phyloP scores from a whole-genome alignment of 64 coral and sea anemone genomes.

The Anthopleura sola region DNA sequence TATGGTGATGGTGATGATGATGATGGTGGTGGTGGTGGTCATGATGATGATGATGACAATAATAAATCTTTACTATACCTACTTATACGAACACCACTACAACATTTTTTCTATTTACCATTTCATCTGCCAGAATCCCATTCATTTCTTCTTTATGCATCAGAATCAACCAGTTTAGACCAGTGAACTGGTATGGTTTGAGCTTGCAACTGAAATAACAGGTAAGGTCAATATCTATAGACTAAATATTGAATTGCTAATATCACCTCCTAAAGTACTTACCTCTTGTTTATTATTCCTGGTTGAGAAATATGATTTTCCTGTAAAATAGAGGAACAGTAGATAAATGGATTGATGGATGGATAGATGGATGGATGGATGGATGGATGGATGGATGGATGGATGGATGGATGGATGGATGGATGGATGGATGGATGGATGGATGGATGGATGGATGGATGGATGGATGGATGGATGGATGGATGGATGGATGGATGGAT shows the following conservation, averaged over 20 bases:
- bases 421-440: background rate
- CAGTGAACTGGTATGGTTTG: conserved; percentile 89
- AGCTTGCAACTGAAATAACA: conserved; percentile 50
- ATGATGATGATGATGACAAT: no score
- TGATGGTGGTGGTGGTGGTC: no score
- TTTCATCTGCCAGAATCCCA: conserved; percentile 95
- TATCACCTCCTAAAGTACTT: background rate
- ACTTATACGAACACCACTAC: no score
- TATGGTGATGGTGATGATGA: no score
- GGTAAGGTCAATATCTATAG: background rate
- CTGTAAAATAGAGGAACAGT: background rate
- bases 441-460: background rate
- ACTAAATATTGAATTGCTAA: background rate
- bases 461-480: no score
- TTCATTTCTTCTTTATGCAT: conserved; percentile 83
- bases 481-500: no score
- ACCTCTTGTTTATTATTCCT: conserved; percentile 14
- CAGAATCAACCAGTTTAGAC: conserved; percentile 84
- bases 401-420: background rate
- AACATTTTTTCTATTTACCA: conserved; percentile 48
- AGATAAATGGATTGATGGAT: background rate
- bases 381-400: no score
- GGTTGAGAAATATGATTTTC: background rate
- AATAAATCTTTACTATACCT: no score
- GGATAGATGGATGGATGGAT: background rate